A percentile compares a stretch with the other conserved stretches of the same genome.
Conservation (phyloP, 2,888 invertebrate genomes). For the Limnephilus marmoratus region DNA sequence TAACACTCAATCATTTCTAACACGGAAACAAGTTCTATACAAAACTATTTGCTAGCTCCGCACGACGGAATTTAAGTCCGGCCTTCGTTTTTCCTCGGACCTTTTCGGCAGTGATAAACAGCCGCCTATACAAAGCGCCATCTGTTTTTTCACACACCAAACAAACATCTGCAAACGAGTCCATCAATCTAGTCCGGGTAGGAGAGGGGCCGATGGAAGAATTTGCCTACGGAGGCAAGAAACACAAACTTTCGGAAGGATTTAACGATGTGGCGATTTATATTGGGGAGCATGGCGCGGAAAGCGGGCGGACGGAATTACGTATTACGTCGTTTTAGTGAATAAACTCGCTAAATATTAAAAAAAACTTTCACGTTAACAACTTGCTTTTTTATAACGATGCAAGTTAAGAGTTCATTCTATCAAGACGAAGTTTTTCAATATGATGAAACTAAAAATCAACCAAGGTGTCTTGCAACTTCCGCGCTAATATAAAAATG, state of each 20-base stretch:
- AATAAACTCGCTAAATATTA: conserved; percentile 11
- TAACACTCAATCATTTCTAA: conserved; percentile 52
- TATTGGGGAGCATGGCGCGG: conserved; percentile 28
- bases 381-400: not conserved
- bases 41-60: conserved; percentile 50
- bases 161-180: conserved; percentile 63
- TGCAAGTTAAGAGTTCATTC: not conserved
- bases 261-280: conserved; percentile 56
- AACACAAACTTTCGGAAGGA: conserved; percentile 50
- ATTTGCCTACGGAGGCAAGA: conserved; percentile 62
- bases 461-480: not conserved
- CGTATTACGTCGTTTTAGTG: conserved; percentile 22
- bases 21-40: conserved; percentile 53
- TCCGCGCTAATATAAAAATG: not conserved
- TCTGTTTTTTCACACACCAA: conserved; percentile 62
- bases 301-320: conserved; percentile 18
- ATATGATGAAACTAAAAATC: not conserved
- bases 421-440: not conserved
- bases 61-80: conserved; percentile 48
- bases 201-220: conserved; percentile 56
- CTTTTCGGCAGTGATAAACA: conserved; percentile 59
- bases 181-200: conserved; percentile 63
- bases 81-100: conserved; percentile 46
- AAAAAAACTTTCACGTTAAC: not conserved
- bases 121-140: conserved; percentile 63